Base-by-base conservation (phyloP, 2,888 invertebrate species). In the Syrphus vitripennis region DNA sequence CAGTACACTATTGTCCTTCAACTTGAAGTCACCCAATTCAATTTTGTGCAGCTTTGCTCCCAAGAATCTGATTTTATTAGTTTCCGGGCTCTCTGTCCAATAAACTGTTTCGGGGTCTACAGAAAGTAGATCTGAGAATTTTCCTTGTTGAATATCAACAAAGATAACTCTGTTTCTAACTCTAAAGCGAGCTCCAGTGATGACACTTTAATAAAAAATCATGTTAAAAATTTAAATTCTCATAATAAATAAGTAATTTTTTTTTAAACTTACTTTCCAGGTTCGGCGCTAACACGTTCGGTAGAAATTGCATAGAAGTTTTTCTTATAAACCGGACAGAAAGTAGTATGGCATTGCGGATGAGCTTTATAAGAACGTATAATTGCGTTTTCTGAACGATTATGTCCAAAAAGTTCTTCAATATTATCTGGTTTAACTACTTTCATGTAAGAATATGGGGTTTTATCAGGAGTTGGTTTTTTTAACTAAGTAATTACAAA, bases 101-200 rank as follows among this genome's bases (percentile, higher is more conserved):
- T 10, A 16, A 0, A 50, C 24, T 3, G 67, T 19, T 14, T 50
- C 3, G 9, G 48, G 67, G 12, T 67, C 67, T 1, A 67, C 67
- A 10, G 48, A 10, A 7, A 67, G 19, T 1, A 14, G 0, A 34
- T 50, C 24, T 16, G 24, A 1, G 24, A 16, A 67, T 50, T 24
- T 67, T 34, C 50, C 67, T n/a, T 67, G 34, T 34, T 67, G 67
- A 24, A 67, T 67, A 10, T 67, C 67, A 34, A 67, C 34, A 34
- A 50, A 67, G 24, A 67, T 9, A n/a, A 67, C 34, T 3, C 21
- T 31, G 0, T 67, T 24, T 1, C 7, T 34, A 0, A 48, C n/a
- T 67, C 34, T 21, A 4, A 34, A 48, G 7, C 67, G 67, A 1
- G 34, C 2, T 10, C 67, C 67, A 37, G 67, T 65, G 26, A 65